Evolutionary conservation across 2,888 invertebrate genomes (phyloP), one percentile per base, ranked within the genome.

Genomic region (Calameuta pallipes): DNA sequence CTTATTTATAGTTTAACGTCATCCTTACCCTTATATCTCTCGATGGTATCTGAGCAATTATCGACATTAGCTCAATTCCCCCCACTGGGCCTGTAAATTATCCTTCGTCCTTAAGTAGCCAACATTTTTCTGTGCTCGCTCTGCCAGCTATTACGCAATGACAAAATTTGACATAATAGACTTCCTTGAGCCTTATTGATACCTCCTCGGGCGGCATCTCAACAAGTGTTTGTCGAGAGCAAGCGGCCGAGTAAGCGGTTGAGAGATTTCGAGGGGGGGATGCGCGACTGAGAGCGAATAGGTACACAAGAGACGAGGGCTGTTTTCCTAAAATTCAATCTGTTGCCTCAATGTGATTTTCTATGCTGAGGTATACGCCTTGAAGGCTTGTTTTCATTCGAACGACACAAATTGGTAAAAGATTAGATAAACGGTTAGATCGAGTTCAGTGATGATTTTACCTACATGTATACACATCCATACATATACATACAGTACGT

Each of bases 321-420:
- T 76, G 80, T 83, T 81, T 83, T 81, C 81, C 76, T 75, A 80
- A 82, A 84, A 84, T 85, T 81, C 85, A 85, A 84, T 84, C 81
- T 79, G 76, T 76, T n/a, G 75, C 74, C 70, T 79, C 75, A 73
- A 80, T 74, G 71, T 78, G 75, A 76, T 80, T 76, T 78, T 75
- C 33, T 75, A 37, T 75, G 75, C 74, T 31, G 74, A 56, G 76
- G 75, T 33, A 73, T 76, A 75, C 75, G 77, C 73, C 73, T 56
- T 75, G 69, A 75, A 75, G 56, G 41, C 68, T 76, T 79, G 76
- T 79, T 79, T 79, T 37, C 79, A 76, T 36, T 41, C 35, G 35
- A 2, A 2, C 56, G 56, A 23, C 56, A 9, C 23, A 23, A 23
- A 56, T 56, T 56, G 56, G 23, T 23, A 2, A 23, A 56, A 56